These are phyloP conservation scores for Clusia tigrina DNA, from an alignment of 2,888 invertebrate genomes.

Conservation along the genomic window DNA sequence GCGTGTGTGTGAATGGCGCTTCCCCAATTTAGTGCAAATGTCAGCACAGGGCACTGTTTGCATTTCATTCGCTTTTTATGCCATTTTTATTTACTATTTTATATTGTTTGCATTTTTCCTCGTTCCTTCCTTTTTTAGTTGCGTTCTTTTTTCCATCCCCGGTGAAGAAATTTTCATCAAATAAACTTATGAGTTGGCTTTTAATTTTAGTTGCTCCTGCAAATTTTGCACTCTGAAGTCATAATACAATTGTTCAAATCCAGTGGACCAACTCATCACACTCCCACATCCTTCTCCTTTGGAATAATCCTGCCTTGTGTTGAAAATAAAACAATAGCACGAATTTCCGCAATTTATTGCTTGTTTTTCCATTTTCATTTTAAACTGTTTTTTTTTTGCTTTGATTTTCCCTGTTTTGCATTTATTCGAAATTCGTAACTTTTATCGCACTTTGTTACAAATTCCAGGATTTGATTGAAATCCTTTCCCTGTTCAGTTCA, in stretches of 20 bases:
- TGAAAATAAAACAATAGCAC: not conserved
- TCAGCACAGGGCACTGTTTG: conserved; percentile 19
- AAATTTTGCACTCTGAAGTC: too few relatives aligned
- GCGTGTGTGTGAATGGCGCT: not conserved
- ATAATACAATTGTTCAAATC: too few relatives aligned
- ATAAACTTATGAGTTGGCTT: too few relatives aligned
- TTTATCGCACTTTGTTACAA: conserved; percentile 9
- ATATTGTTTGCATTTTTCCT: conserved; percentile 12
- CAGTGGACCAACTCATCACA: too few relatives aligned
- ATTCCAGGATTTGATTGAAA: not conserved
- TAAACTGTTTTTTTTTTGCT: too few relatives aligned
- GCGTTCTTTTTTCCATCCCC: not conserved
- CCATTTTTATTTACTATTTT: conserved; percentile 23
- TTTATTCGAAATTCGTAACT: not conserved
- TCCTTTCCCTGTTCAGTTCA: conserved; percentile 5
- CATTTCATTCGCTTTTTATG: conserved; percentile 35
- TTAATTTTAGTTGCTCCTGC: too few relatives aligned
- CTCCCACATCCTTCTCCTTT: too few relatives aligned
- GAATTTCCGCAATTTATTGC: not conserved
- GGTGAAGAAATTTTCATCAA: too few relatives aligned
- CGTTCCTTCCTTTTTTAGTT: not conserved
- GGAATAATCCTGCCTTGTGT: too few relatives aligned
- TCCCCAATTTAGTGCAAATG: conserved; percentile 11
- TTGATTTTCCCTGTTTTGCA: too few relatives aligned
- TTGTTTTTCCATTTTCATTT: too few relatives aligned